Conservation (phyloP, 2,888 invertebrate genomes). For the Craniophora ligustri region DNA sequence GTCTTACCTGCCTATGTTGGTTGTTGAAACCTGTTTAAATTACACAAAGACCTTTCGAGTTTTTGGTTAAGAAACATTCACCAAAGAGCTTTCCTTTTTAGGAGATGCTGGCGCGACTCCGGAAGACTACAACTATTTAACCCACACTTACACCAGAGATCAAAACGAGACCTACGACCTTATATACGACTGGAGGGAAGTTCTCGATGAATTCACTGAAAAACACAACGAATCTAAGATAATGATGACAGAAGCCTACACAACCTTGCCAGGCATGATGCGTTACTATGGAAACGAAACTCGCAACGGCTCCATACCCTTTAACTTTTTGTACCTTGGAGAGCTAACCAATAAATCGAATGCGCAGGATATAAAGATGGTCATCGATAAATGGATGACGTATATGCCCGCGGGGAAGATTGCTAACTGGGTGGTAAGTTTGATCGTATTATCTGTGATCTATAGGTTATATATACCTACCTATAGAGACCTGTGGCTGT, state of each 20-base stretch:
- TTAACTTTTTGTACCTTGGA: slow-evolving; percentile 90
- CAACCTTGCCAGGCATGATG: slow-evolving; percentile 82
- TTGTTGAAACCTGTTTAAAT: too few species aligned
- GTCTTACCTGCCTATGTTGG: too few species aligned
- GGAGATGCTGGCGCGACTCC: slow-evolving; percentile 53
- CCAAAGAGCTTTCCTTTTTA: background rate
- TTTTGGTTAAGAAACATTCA: too few species aligned
- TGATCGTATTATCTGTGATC: background rate
- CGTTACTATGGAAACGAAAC: slow-evolving; percentile 88
- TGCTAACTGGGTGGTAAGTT: slow-evolving; percentile 91
- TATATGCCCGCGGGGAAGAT: slow-evolving; percentile 86
- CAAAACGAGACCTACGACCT: slow-evolving; percentile 87
- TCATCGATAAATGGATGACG: slow-evolving; percentile 88
- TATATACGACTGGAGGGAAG: slow-evolving; percentile 89
- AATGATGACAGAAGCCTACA: slow-evolving; percentile 90
- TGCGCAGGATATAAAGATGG: slow-evolving; percentile 84
- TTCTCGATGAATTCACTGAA: slow-evolving; percentile 86
- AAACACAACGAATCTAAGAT: slow-evolving; percentile 77
- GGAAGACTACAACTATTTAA: slow-evolving; percentile 84
- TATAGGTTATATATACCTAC: too few species aligned
- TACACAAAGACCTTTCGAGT: too few species aligned
- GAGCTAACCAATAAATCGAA: slow-evolving; percentile 82
- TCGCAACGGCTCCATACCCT: slow-evolving; percentile 88
- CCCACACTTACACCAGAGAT: slow-evolving; percentile 88
- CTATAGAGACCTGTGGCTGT: too few species aligned